phyloP scores from a whole-genome alignment of 2,888 invertebrate species.

The Carterocephalus palaemon region DNA sequence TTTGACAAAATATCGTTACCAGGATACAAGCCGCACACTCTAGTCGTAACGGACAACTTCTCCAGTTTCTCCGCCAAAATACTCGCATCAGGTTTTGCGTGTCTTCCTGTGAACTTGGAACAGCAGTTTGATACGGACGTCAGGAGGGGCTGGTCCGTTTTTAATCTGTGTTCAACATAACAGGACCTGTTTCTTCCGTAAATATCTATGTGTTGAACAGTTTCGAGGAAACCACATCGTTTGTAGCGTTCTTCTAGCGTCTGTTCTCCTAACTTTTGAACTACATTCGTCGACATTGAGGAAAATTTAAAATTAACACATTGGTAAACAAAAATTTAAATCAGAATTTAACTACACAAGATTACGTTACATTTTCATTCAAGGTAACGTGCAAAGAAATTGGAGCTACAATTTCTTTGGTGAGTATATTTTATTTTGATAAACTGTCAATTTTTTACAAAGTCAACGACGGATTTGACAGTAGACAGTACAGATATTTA shows the following conservation, averaged over 20 bases:
- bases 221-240: slow-evolving; percentile 39
- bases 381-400: no score
- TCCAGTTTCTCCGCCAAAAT: slow-evolving; percentile 36
- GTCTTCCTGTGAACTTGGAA: slow-evolving; percentile 23
- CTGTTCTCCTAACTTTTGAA: neutral
- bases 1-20: slow-evolving; percentile 45
- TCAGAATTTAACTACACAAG: no score
- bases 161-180: slow-evolving; percentile 31
- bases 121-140: slow-evolving; percentile 38
- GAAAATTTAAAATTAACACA: no score
- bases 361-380: no score
- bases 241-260: slow-evolving; percentile 34
- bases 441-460: no score
- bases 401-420: no score
- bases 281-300: neutral
- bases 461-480: no score
- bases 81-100: neutral
- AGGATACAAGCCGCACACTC: slow-evolving; percentile 43
- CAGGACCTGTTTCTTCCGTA: slow-evolving; percentile 38
- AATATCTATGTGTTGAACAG: slow-evolving; percentile 51
- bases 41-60: slow-evolving; percentile 40
- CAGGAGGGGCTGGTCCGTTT: slow-evolving; percentile 15
- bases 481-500: no score
- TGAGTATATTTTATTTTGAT: no score
- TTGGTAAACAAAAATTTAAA: no score